Percentiles rank a stretch among this genome's conserved stretches.
Evolutionary conservation across 1,140 invertebrate species (phyloP).

Genomic region (Bombus turneri): DNA sequence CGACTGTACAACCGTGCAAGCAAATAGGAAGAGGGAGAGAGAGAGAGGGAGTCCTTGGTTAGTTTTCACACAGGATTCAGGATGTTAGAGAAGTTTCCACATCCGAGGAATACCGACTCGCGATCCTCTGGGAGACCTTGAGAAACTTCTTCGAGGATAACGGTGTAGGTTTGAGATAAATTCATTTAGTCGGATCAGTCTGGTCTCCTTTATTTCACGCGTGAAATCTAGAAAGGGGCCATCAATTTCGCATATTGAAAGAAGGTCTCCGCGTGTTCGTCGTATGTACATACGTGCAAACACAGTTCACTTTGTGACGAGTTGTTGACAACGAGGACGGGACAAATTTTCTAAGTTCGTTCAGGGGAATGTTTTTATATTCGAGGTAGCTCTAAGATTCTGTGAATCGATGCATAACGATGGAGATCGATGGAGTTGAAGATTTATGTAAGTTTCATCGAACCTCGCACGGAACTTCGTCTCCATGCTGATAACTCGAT

Average conservation of each 20-base stretch:
- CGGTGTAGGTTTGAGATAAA: conserved; percentile 49
- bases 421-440: not conserved
- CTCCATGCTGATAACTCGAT: conserved; percentile 16
- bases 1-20: not conserved
- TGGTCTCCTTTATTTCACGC: not conserved
- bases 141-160: conserved; percentile 45
- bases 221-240: not conserved
- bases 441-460: conserved; percentile 9
- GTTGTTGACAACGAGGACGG: not conserved
- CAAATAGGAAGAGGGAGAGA: not conserved
- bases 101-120: not conserved
- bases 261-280: not conserved
- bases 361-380: no score
- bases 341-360: no score
- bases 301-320: not conserved
- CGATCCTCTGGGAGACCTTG: not conserved
- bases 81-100: conserved; percentile 16
- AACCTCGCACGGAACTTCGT: not conserved
- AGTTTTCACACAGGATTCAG: conserved; percentile 2
- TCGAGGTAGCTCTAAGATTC: not conserved
- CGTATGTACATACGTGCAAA: not conserved
- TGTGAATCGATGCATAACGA: conserved; percentile 2
- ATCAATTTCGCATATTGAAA: not conserved
- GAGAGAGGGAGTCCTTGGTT: not conserved
- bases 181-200: not conserved